These are phyloP conservation scores for Eutrigla gurnardus DNA, from an alignment of 2,797 vertebrate species.

Conservation along the genomic window DNA sequence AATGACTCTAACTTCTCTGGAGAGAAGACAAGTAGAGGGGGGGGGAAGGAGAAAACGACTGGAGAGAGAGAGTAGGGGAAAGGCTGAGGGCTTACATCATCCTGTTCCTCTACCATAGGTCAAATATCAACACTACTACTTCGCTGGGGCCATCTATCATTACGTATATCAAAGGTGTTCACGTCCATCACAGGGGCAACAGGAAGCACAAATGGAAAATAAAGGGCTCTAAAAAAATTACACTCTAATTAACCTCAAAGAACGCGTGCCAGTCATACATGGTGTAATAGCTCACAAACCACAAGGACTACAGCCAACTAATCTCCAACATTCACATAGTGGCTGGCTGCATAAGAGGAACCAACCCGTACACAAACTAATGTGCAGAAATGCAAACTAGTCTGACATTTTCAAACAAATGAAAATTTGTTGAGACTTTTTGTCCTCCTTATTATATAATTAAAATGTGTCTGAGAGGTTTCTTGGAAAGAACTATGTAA, in stretches of 20 bases:
- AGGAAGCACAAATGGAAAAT: conserved; percentile 12
- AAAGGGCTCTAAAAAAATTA: conserved; percentile 8
- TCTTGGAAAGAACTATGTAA: background rate
- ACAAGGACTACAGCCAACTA: conserved; percentile 16
- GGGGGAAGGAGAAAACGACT: conserved; percentile 18
- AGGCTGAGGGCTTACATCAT: conserved; percentile 48
- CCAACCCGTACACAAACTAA: background rate
- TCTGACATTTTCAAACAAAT: background rate
- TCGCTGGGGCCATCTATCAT: background rate
- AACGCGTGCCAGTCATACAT: conserved; percentile 13
- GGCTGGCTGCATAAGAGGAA: background rate
- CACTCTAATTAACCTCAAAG: conserved; percentile 11
- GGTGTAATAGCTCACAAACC: conserved; percentile 13
- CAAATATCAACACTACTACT: conserved; percentile 24
- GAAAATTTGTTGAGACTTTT: background rate
- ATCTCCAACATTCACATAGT: conserved; percentile 17
- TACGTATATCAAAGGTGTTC: background rate
- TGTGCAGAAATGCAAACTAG: background rate
- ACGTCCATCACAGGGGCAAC: background rate
- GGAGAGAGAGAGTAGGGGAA: conserved; percentile 25
- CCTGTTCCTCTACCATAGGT: conserved; percentile 27
- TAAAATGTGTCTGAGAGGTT: background rate
- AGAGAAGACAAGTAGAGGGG: conserved; percentile 50
- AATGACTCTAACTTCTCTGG: conserved; percentile 67
- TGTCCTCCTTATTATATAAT: background rate